A percentile compares a stretch with the other conserved stretches of the same genome.
phyloP scores from a whole-genome alignment of 64 coral and sea anemone species.

The Porites lutea region DNA sequence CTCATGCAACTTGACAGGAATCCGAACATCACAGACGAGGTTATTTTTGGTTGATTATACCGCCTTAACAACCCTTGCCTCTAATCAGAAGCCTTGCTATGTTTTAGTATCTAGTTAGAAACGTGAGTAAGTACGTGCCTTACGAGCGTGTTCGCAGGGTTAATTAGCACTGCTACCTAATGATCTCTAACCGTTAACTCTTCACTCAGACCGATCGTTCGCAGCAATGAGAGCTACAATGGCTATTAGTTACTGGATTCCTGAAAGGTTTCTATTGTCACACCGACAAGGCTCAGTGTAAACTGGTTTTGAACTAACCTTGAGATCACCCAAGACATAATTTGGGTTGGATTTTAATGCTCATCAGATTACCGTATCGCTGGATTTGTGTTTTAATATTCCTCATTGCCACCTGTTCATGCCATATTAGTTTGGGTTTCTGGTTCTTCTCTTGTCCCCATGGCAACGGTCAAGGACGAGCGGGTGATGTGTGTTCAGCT shows the following conservation, averaged over 20 bases:
- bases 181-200: neutral
- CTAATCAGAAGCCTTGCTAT: neutral
- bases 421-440: slow-evolving; percentile 30
- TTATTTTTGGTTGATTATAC: neutral
- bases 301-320: neutral
- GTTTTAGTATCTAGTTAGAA: neutral
- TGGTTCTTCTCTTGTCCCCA: slow-evolving; percentile 84
- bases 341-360: neutral
- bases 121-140: neutral
- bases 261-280: too few relatives aligned
- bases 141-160: neutral
- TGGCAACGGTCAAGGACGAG: slow-evolving; percentile 64
- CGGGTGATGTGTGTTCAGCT: slow-evolving; percentile 70
- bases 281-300: too few relatives aligned
- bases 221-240: neutral
- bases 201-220: neutral
- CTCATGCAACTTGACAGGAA: slow-evolving; percentile 26
- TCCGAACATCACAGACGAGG: neutral
- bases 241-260: too few relatives aligned
- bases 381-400: slow-evolving; percentile 27
- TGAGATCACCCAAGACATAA: neutral
- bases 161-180: neutral
- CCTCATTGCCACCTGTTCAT: slow-evolving; percentile 47
- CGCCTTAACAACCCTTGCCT: neutral
- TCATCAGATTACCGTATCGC: neutral